phyloP scores from a whole-genome alignment of 2,888 invertebrate species.

The Himalopsyche tibetana region DNA sequence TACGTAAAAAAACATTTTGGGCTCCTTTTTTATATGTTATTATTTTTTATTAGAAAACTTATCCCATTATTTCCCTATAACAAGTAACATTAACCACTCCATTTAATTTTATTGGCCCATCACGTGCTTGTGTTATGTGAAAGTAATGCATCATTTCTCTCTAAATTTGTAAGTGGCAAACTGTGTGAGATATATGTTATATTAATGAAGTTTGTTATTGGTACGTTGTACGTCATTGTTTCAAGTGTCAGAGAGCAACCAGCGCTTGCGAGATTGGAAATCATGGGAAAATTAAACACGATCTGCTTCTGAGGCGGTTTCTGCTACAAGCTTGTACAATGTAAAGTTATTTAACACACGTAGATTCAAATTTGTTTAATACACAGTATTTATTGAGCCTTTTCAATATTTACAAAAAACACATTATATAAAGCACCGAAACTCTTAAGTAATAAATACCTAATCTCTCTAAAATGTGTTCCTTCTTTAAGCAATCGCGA shows the following conservation, averaged over 20 bases:
- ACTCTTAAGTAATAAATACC: too few species aligned
- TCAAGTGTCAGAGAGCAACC: background rate
- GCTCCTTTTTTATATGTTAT: too few species aligned
- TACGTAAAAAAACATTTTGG: too few species aligned
- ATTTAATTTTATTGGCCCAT: background rate
- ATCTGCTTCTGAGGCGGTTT: background rate
- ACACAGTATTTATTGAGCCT: too few species aligned
- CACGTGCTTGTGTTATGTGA: background rate
- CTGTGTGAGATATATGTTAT: background rate
- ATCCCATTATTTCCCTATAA: background rate
- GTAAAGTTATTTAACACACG: too few species aligned
- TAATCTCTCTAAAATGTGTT: too few species aligned
- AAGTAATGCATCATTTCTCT: conserved; percentile 2
- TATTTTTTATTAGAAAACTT: background rate
- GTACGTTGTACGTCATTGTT: background rate
- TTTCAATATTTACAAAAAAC: too few species aligned
- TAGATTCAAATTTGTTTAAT: too few species aligned
- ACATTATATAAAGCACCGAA: too few species aligned
- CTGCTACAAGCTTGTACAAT: background rate
- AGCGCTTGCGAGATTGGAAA: conserved; percentile 2
- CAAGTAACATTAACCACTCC: background rate
- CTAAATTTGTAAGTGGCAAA: background rate
- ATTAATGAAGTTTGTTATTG: background rate
- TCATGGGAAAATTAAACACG: background rate
- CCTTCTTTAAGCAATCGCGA: too few species aligned